phyloP scores from a whole-genome alignment of 2,113 vertebrate genomes.

The Sebastes fasciatus region DNA sequence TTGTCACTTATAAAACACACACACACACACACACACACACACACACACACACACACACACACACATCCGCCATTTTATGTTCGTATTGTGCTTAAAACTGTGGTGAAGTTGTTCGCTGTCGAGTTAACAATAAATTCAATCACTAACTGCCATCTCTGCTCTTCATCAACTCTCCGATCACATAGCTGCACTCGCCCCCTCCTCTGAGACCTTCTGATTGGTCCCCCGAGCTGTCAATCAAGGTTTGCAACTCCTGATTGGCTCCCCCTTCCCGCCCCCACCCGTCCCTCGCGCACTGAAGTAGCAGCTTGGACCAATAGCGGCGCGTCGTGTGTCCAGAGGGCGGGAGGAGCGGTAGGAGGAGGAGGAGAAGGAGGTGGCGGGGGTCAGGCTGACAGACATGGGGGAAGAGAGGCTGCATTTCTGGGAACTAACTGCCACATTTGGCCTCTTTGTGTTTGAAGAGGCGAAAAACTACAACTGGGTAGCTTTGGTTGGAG shows the following conservation, averaged over 20 bases:
- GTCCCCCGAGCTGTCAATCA: slow-evolving; percentile 35
- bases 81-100: neutral
- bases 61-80: neutral
- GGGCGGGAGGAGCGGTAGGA: slow-evolving; percentile 39
- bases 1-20: rapidly evolving
- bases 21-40: neutral
- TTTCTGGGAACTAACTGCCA: slow-evolving; percentile 47
- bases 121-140: slow-evolving; percentile 49
- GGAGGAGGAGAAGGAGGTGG: slow-evolving; percentile 40
- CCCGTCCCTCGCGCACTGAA: neutral
- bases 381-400: slow-evolving; percentile 41
- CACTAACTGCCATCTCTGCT: slow-evolving; percentile 58
- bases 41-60: neutral
- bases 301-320: slow-evolving; percentile 66
- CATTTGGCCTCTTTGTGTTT: slow-evolving; percentile 49
- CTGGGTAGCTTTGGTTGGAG: neutral
- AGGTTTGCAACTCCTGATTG: slow-evolving; percentile 73
- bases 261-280: slow-evolving; percentile 23
- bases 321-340: slow-evolving; percentile 29
- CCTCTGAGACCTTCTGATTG: slow-evolving; percentile 46
- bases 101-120: slow-evolving; percentile 5
- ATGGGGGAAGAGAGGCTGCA: slow-evolving; percentile 37
- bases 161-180: slow-evolving; percentile 80
- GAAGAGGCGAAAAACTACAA: slow-evolving; percentile 5
- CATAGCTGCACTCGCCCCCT: slow-evolving; percentile 46